A percentile compares a stretch with the other conserved stretches of the same genome.
Conservation (phyloP, 2,797 vertebrate genomes). For the Sebastes reedi region DNA sequence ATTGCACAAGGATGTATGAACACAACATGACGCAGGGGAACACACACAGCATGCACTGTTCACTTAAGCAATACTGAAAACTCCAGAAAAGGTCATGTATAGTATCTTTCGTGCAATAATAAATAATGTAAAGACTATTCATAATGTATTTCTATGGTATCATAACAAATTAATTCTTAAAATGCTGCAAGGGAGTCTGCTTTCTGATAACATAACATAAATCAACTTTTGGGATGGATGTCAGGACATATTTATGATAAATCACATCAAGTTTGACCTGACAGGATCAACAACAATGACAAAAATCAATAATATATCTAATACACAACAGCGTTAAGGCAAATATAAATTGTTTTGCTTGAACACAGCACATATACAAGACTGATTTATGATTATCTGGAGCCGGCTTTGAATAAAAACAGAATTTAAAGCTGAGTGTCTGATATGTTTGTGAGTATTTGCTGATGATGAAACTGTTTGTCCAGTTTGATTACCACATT, state of each 20-base stretch:
- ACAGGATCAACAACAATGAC: not conserved
- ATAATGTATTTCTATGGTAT: not conserved
- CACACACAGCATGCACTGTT: not conserved
- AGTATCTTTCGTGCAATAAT: not conserved
- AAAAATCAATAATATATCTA: not conserved
- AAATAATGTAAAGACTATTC: no score
- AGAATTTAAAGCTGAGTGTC: not conserved
- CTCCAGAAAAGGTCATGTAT: no score
- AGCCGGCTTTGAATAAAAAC: not conserved
- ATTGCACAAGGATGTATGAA: constrained; percentile 22
- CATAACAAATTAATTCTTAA: not conserved
- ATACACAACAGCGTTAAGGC: not conserved
- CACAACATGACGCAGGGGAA: constrained; percentile 1
- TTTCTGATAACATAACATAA: not conserved
- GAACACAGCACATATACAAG: not conserved
- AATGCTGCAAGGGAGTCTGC: not conserved
- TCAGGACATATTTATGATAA: not conserved
- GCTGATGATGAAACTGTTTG: not conserved
- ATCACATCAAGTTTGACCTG: not conserved
- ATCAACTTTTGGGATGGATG: not conserved
- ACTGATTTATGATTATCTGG: not conserved
- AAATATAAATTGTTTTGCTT: not conserved
- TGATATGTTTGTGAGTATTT: not conserved
- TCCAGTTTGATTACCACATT: not conserved
- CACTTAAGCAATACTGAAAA: not conserved